Evolutionary conservation across 2,888 invertebrate species (phyloP), one percentile per base, ranked within the genome.

Genomic region (Pyralis farinalis): DNA sequence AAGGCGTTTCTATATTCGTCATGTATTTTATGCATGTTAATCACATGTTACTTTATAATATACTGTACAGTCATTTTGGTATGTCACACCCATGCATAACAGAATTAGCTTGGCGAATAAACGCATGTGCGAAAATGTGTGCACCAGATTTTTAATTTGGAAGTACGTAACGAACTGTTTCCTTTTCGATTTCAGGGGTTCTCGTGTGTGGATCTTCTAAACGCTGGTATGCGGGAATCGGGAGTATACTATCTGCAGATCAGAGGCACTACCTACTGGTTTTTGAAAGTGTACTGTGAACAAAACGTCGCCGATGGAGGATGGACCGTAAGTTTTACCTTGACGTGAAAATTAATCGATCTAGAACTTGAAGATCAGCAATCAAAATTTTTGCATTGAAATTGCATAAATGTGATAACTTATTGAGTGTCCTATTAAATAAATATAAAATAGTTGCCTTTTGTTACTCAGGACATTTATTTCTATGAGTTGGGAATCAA

Each of bases 221-320:
- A 94, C 63, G 95, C 94, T 30, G 97, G 97, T 20, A 96, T 96
- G 94, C 90, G 94, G 46, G 94, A 95, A 58, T 96, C 95, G 11
- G 96, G 96, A 12, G 95, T 97, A 0, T 97, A 95, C 78, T 97
- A 97, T 71, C 88, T 97, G 40, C 96, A 96, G 89, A 97, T 97
- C 58, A 91, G 96, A 44, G 97, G 97, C 28, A 97, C 96, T 3
- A 96, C 96, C 0, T 97, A 96, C 82, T 97, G 97, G 96, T 97
- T 96, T 90, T 90, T 97, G 49, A 96, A 96, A 75, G 97, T 97
- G 10, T 97, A 91, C 80, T 97, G 97, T 75, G 97, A 97, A 66
- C 97, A 97, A 76, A 95, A 95, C 69, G 90, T 95, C 8, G 93
- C 96, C 25, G 97, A 97, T 63, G 97, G 97, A 42, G 97, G 97